Conservation (phyloP, 2,113 vertebrate genomes). For the Bubo scandiacus region DNA sequence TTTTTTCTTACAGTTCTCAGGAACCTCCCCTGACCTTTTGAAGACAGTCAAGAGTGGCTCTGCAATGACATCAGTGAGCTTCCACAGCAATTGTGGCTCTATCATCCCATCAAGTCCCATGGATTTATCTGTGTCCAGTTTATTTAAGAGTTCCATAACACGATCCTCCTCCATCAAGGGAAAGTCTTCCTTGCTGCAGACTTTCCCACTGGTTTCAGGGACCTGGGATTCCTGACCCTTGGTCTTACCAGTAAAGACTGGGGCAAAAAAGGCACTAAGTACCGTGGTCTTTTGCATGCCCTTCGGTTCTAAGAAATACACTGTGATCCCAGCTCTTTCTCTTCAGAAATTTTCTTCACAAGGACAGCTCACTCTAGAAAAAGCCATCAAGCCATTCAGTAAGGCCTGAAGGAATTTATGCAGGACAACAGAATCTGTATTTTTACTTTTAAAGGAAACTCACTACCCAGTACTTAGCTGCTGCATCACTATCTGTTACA, state of each 20-base stretch:
- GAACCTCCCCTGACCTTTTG: accelerated
- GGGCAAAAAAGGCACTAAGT: not conserved
- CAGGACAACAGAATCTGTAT: not conserved
- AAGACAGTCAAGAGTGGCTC: not conserved
- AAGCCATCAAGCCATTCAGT: not conserved
- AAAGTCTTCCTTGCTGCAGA: not conserved
- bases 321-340: not conserved
- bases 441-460: not conserved
- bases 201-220: not conserved
- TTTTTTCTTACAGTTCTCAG: too few species aligned
- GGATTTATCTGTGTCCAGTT: not conserved
- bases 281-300: accelerated
- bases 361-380: not conserved
- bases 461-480: not conserved
- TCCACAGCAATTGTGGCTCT: not conserved
- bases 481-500: not conserved
- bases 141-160: not conserved
- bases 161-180: not conserved
- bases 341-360: not conserved
- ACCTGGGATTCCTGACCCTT: not conserved
- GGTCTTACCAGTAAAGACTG: not conserved
- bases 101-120: not conserved
- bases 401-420: not conserved
- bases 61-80: not conserved
- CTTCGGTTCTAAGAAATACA: accelerated